Conservation (phyloP, 2,113 vertebrate species). For the Elephas maximus region DNA sequence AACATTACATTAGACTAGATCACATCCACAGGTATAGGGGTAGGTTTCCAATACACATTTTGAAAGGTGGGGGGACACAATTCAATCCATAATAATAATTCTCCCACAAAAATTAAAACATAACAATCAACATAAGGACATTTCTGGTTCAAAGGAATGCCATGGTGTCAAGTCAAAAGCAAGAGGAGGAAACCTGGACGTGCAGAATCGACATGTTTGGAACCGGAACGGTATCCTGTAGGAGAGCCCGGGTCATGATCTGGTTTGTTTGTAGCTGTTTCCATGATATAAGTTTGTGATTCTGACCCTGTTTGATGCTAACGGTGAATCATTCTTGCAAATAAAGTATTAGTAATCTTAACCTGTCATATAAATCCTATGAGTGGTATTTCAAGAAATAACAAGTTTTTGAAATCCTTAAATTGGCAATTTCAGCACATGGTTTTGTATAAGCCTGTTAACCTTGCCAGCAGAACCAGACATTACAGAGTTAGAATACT, state of each 20-base stretch:
- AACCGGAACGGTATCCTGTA: accelerated
- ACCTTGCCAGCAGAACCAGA: not conserved
- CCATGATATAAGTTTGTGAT: accelerated
- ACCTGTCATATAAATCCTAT: accelerated
- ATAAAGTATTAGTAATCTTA: not conserved
- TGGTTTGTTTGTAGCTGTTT: accelerated
- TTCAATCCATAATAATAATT: not conserved
- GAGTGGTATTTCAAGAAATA: accelerated
- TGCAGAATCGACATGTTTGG: accelerated
- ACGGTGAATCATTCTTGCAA: accelerated
- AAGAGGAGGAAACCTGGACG: accelerated
- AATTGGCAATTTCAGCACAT: not conserved
- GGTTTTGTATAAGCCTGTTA: not conserved
- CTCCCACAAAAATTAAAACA: not conserved
- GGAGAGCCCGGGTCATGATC: accelerated
- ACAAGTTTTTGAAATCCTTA: accelerated
- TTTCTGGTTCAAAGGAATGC: not conserved
- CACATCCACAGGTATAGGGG: not conserved
- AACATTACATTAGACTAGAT: not conserved
- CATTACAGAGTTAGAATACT: accelerated
- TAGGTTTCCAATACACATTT: not conserved
- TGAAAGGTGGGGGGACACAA: not conserved
- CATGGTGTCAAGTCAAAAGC: accelerated
- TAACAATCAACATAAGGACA: too few relatives aligned
- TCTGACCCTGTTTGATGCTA: accelerated